Percentiles rank a stretch among this genome's conserved stretches.
Evolutionary conservation across 2,888 invertebrate genomes (phyloP).

Genomic region (Thereva unica): DNA sequence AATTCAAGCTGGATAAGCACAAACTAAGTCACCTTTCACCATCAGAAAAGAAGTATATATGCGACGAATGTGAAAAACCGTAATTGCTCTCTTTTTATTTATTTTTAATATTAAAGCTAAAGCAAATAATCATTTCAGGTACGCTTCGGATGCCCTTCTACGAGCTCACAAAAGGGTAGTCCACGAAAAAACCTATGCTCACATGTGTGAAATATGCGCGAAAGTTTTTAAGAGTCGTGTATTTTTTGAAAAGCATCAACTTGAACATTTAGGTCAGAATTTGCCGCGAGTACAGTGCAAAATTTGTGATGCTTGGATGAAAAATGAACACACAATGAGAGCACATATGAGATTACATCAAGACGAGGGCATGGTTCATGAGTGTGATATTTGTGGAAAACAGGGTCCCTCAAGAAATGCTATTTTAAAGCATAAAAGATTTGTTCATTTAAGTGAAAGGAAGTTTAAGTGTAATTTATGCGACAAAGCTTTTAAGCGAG

Average conservation of each 20-base stretch:
- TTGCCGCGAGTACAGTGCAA: constrained; percentile 44
- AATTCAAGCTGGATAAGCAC: constrained; percentile 45
- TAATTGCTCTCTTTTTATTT: constrained; percentile 40
- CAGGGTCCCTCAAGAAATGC: constrained; percentile 45
- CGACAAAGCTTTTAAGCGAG: constrained; percentile 45
- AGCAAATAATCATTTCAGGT: constrained; percentile 36
- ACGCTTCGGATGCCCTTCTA: constrained; percentile 43
- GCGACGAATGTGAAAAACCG: constrained; percentile 53
- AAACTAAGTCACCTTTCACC: constrained; percentile 42
- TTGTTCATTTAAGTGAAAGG: constrained; percentile 44
- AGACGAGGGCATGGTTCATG: constrained; percentile 42
- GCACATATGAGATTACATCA: constrained; percentile 44
- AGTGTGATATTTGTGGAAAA: constrained; percentile 45
- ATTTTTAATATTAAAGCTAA: not conserved
- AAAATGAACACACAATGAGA: constrained; percentile 45
- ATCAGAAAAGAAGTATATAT: constrained; percentile 46
- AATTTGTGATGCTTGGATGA: constrained; percentile 45
- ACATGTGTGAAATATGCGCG: constrained; percentile 46
- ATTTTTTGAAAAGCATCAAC: constrained; percentile 45
- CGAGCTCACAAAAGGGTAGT: constrained; percentile 44
- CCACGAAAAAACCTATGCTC: constrained; percentile 43
- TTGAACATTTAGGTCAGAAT: constrained; percentile 44
- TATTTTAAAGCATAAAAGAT: constrained; percentile 45
- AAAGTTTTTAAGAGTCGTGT: constrained; percentile 44
- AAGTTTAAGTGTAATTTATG: constrained; percentile 45